phyloP scores from a whole-genome alignment of 2,797 vertebrate genomes.

The Sebastes oblongus region DNA sequence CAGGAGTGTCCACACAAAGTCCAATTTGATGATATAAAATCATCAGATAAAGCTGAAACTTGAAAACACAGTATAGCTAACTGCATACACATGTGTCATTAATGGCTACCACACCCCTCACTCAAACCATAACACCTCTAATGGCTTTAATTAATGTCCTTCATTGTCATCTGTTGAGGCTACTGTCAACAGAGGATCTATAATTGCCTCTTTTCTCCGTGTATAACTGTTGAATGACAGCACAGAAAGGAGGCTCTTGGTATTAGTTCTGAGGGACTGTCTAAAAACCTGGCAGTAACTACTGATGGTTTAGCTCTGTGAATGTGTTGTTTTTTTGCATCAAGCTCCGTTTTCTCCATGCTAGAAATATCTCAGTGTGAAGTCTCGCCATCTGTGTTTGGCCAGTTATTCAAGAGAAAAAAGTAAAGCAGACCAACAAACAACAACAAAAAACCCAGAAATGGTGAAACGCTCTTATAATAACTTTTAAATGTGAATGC shows the following conservation, averaged over 20 bases:
- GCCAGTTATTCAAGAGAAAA: background rate
- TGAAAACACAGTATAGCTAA: background rate
- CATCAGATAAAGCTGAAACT: background rate
- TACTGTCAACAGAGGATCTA: background rate
- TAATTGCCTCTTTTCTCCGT: background rate
- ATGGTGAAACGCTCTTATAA: background rate
- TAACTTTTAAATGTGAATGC: background rate
- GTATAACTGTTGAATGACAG: background rate
- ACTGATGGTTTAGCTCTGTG: background rate
- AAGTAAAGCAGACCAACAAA: background rate
- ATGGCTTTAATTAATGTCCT: background rate
- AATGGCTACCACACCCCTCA: background rate
- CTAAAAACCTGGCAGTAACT: background rate
- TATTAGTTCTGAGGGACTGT: background rate
- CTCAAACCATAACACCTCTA: background rate
- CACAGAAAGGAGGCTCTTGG: background rate
- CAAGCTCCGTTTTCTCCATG: background rate
- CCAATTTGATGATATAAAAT: no score
- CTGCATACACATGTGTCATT: background rate
- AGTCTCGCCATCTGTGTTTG: constrained; percentile 7
- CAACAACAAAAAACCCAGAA: background rate
- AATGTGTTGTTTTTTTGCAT: constrained; percentile 6
- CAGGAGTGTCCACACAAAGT: fast-evolving
- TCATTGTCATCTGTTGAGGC: background rate
- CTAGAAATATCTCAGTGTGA: constrained; percentile 20